Evolutionary conservation across 2,113 vertebrate genomes (phyloP).

Genomic region (Limanda limanda): DNA sequence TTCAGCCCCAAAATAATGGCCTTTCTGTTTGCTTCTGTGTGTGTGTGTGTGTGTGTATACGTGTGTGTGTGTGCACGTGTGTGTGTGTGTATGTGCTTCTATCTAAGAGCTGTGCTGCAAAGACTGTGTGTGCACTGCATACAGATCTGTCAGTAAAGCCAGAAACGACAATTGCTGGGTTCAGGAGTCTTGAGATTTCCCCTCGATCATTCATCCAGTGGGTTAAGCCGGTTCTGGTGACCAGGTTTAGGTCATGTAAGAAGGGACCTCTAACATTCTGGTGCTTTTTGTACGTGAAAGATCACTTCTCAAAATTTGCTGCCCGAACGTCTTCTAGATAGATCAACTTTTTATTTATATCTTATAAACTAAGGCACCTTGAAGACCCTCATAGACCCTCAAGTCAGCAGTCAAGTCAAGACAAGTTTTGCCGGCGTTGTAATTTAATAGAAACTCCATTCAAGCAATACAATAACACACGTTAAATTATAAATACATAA

Average conservation of each 20-base stretch:
- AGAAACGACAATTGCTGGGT: slow-evolving; percentile 41
- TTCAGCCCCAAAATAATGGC: slow-evolving; percentile 78
- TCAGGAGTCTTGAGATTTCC: slow-evolving; percentile 25
- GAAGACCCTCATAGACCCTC: neutral
- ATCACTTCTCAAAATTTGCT: no score
- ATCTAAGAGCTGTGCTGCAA: slow-evolving; percentile 58
- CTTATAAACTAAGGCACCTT: neutral
- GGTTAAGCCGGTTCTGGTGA: neutral
- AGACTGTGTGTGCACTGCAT: slow-evolving; percentile 62
- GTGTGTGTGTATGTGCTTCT: slow-evolving; percentile 33
- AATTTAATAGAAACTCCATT: no score
- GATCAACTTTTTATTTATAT: neutral
- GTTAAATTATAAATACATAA: no score
- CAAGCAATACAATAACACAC: neutral
- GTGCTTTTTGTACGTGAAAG: no score
- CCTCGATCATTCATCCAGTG: slow-evolving; percentile 32
- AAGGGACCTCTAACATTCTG: neutral
- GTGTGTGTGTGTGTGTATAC: slow-evolving; percentile 48
- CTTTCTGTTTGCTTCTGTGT: slow-evolving; percentile 71
- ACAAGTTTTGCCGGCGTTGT: no score
- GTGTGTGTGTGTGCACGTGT: slow-evolving; percentile 3
- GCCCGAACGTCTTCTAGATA: neutral
- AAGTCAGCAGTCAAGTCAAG: no score
- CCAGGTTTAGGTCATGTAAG: neutral
- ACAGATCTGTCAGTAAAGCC: slow-evolving; percentile 62